Percentiles rank a stretch among this genome's conserved stretches.
Conservation (phyloP, 2,888 invertebrate genomes). For the Dicycla oo region DNA sequence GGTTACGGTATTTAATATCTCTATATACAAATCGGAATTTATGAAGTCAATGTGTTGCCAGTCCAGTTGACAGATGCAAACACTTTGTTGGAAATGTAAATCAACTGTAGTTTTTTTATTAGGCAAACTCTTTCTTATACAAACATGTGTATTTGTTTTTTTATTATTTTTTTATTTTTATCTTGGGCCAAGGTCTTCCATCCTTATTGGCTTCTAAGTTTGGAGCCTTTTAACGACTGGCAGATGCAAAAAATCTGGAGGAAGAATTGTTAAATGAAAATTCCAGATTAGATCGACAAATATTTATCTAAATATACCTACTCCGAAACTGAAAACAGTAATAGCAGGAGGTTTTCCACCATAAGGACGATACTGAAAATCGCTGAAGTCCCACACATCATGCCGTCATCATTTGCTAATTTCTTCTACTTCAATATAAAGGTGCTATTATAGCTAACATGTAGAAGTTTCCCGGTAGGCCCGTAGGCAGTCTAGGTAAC, state of each 20-base stretch:
- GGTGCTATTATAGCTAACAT: neutral
- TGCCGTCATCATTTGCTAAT: neutral
- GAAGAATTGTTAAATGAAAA: neutral
- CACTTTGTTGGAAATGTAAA: constrained; percentile 33
- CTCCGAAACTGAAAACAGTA: neutral
- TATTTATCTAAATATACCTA: too few relatives aligned
- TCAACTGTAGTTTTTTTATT: constrained; percentile 45
- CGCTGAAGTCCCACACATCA: neutral
- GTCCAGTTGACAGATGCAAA: constrained; percentile 57
- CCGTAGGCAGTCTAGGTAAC: neutral
- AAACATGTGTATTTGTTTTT: constrained; percentile 34
- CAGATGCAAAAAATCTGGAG: neutral
- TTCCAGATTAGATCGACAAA: neutral
- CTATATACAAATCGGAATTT: constrained; percentile 59
- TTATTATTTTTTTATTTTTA: neutral
- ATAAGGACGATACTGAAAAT: neutral
- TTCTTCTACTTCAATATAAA: neutral
- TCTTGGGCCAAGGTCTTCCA: too few relatives aligned
- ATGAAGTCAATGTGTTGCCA: constrained; percentile 53
- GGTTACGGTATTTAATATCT: constrained; percentile 63
- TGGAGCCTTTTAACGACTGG: neutral
- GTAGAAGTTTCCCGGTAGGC: constrained; percentile 1
- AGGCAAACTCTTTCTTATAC: constrained; percentile 25
- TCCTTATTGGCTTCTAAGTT: neutral
- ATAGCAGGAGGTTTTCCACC: neutral